These are phyloP conservation scores for Anguilla anguilla DNA, from an alignment of 2,797 vertebrate species.

Conservation along the genomic window DNA sequence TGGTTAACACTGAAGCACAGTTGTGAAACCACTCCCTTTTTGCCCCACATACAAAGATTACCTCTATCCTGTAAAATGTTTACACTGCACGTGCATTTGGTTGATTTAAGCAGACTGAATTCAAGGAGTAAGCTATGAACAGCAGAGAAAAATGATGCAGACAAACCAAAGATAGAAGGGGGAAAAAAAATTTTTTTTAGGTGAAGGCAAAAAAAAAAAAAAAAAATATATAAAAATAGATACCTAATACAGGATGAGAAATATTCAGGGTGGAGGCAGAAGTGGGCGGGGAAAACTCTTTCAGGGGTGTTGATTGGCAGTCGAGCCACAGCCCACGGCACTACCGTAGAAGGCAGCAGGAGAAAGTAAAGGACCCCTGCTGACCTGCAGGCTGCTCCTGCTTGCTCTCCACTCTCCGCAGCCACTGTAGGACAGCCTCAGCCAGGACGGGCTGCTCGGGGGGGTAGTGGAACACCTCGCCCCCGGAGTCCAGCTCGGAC, in stretches of 20 bases:
- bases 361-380: constrained; percentile 24
- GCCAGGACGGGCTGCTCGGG: constrained; percentile 68
- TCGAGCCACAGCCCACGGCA: background rate
- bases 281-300: background rate
- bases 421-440: constrained; percentile 77
- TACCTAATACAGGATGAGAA: too few species aligned
- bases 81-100: background rate
- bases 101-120: background rate
- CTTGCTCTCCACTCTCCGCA: constrained; percentile 75
- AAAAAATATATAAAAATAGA: too few species aligned
- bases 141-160: background rate
- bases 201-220: background rate
- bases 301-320: background rate
- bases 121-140: background rate
- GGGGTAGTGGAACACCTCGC: constrained; percentile 84
- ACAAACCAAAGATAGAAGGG: background rate
- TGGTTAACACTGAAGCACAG: background rate
- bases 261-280: background rate
- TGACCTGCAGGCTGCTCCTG: constrained; percentile 80
- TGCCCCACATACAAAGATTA: background rate
- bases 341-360: background rate
- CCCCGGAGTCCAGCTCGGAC: constrained; percentile 70
- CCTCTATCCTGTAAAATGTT: background rate
- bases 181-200: background rate
- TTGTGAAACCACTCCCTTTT: background rate